Base-by-base conservation (phyloP, 2,888 invertebrate species). In the Smittia aterrima region DNA sequence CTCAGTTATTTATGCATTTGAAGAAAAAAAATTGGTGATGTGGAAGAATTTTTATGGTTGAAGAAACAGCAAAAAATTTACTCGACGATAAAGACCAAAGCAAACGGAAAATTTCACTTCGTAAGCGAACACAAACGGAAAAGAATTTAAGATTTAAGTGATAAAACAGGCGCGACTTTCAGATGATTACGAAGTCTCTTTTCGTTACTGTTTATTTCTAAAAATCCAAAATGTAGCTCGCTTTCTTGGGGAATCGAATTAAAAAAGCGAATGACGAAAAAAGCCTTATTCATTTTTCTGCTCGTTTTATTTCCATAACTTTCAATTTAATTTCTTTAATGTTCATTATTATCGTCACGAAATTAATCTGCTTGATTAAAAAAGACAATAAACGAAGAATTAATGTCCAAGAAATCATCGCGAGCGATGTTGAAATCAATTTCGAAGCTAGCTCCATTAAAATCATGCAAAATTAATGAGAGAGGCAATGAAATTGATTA, bases 401-500 rank as follows among this genome's bases (percentile, higher is more conserved):
- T 32, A 32, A 32, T 32, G 32, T 6, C 32, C 32, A 32, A 32
- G 32, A 32, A 32, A 32, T 3, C 32, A 6, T 9, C 3, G 32
- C 32, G 32, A 32, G 32, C 3, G 9, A 32, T 6, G 32, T 3
- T 9, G 4, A 32, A 32, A 32, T 9, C 32, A 9, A 32, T 32
- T 32, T 9, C 9, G 32, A 32, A 6, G 32, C 32, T 32, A 58
- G 18, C 53, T 53, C 70, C 32, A 71, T 71, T 53, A 71, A 71
- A 71, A 71, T 68, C 70, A 71, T 71, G 32, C 54, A 71, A 71
- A 71, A 71, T 71, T 71, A 54, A 71, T 71, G 70, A 71, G 58
- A 22, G 25, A 71, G 53, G 70, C 70, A 71, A 71, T 71, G 70
- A 71, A 71, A 71, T 71, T 71, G 70, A 71, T 71, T 71, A 71